Evolutionary conservation across 2,113 vertebrate genomes (phyloP), one percentile per base, ranked within the genome.

Genomic region (Accipiter cooperii): DNA sequence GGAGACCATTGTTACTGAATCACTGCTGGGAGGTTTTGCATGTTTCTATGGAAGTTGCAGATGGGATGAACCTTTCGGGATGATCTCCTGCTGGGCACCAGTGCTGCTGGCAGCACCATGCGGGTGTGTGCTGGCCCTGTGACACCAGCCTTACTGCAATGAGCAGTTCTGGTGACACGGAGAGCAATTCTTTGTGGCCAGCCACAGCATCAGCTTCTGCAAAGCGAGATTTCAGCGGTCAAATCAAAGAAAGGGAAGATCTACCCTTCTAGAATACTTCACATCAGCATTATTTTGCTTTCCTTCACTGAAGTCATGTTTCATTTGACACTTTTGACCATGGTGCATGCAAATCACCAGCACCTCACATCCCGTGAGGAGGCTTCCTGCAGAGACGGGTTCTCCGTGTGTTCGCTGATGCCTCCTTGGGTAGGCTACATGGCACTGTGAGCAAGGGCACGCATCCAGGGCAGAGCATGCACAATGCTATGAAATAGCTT

Each of bases 391-490:
- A 36, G 57, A 63, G 42, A 31, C 8, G 14, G 22, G 3, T 46
- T 34, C n/a, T 47, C 66, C 40, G 4, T 11, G 20, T 12, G 16
- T 10, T 40, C 1, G 1, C 21, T 22, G 51, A 22, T 51, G 31
- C 17, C 17, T 47, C 24, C 40, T 25, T 0, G 1, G 57, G 12
- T 22, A 24, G 2, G 0, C 25, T 33, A 49, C 36, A 10, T 2
- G 36, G 74, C 66, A 38, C 31, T 6, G 28, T 0, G 4, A 65
- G 38, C 82, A 60, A 51, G 25, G n/a, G n/a, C n/a, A 21, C 2
- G 4, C 16, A 6, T 13, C 29, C 60, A 36, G 12, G 13, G 29
- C 40, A 31, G 47, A 47, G n/a, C 24, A n/a, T 10, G 22, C 33
- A 57, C 33, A 26, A 8, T 31, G 9, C 38, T 74, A 31, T 42